Conservation (phyloP, 1,140 invertebrate genomes). For the Drosophila kanapiae region DNA sequence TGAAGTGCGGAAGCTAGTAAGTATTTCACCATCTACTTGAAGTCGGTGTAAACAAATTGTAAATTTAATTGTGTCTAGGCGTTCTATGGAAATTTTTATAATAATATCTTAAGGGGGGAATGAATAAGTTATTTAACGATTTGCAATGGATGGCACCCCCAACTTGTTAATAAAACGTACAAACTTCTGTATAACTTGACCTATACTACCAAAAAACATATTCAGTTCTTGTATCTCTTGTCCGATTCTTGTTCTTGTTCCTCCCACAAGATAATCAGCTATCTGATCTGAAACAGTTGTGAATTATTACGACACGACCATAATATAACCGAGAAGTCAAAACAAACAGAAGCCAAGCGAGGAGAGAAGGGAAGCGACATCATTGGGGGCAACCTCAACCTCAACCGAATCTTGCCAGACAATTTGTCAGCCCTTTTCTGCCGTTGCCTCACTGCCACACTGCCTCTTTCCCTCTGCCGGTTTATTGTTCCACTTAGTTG, state of each 20-base stretch:
- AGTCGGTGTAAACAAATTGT: conserved; percentile 21
- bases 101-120: not conserved
- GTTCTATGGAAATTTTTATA: not conserved
- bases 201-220: conserved; percentile 5
- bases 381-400: conserved; percentile 3
- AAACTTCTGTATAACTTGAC: not conserved
- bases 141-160: not conserved
- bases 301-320: conserved; percentile 31
- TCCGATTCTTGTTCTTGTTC: not conserved
- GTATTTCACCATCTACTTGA: conserved; percentile 30
- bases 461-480: not conserved
- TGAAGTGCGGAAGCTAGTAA: conserved; percentile 14
- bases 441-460: not conserved
- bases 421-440: conserved; percentile 66
- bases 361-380: not conserved
- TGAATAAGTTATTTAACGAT: not conserved
- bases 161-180: not conserved
- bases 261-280: conserved; percentile 16
- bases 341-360: conserved; percentile 7
- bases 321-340: conserved; percentile 9
- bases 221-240: conserved; percentile 4
- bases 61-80: not conserved
- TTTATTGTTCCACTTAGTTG: conserved; percentile 61
- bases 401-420: conserved; percentile 44
- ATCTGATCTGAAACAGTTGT: conserved; percentile 8